These are phyloP conservation scores for Hydriomena furcata DNA, from an alignment of 2,888 invertebrate species.

Conservation along the genomic window DNA sequence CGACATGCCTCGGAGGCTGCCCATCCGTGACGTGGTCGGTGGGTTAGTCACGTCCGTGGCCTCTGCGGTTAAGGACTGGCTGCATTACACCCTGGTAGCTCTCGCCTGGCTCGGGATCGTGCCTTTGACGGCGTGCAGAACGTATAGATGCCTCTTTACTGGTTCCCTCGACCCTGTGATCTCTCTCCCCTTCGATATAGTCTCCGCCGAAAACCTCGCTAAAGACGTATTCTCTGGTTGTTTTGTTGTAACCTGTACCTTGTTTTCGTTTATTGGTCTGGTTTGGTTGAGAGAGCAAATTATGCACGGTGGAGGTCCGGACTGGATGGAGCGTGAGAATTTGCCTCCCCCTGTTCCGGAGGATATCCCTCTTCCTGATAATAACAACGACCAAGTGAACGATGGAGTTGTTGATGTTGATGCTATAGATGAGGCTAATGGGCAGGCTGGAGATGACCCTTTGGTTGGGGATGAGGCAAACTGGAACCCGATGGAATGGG, in stretches of 20 bases:
- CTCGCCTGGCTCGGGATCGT: constrained; percentile 99
- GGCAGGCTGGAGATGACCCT: constrained; percentile 76
- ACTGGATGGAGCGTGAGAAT: constrained; percentile 94
- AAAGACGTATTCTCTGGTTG: constrained; percentile 98
- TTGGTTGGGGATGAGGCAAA: constrained; percentile 91
- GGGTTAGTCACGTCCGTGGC: constrained; percentile 95
- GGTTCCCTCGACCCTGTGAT: constrained; percentile 94
- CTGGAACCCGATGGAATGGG: constrained; percentile 99
- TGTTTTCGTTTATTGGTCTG: constrained; percentile 97
- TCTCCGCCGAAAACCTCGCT: constrained; percentile 96
- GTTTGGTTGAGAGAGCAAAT: constrained; percentile 99
- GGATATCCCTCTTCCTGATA: constrained; percentile 70
- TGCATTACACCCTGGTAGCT: constrained; percentile 98
- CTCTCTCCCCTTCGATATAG: constrained; percentile 94
- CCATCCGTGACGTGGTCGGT: constrained; percentile 95
- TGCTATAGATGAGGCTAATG: constrained; percentile 63
- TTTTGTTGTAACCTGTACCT: constrained; percentile 97
- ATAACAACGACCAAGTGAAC: constrained; percentile 76
- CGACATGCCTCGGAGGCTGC: constrained; percentile 99
- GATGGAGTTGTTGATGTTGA: constrained; percentile 62
- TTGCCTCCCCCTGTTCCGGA: constrained; percentile 77
- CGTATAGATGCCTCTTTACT: constrained; percentile 96
- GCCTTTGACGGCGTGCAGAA: constrained; percentile 97
- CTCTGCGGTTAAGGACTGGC: constrained; percentile 97
- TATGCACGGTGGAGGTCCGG: constrained; percentile 97